Conservation (phyloP, 2,113 vertebrate species). For the Leiothrix lutea region DNA sequence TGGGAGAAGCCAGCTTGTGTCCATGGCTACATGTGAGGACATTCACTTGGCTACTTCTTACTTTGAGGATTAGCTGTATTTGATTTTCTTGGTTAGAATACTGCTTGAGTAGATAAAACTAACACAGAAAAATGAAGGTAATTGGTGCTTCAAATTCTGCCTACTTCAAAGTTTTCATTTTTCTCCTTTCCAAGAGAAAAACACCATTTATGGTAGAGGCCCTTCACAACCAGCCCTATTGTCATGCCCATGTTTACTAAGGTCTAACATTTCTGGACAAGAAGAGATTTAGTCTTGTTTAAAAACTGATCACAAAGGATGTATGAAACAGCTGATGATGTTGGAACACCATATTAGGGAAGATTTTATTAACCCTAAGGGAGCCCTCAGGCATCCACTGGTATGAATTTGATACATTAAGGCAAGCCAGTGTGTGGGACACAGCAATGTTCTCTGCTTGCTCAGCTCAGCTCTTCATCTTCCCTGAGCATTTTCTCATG, state of each 20-base stretch:
- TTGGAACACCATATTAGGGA: not conserved
- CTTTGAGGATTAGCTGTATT: not conserved
- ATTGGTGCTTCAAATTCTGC: not conserved
- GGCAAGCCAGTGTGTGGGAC: not conserved
- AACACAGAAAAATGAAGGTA: not conserved
- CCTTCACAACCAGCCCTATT: not conserved
- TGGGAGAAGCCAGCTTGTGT: not conserved
- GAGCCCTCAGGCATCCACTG: not conserved
- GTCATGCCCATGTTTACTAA: not conserved
- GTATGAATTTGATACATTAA: not conserved
- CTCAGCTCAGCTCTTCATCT: not conserved
- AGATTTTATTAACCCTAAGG: not conserved
- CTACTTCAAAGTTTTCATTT: not conserved
- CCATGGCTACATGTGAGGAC: rapidly evolving
- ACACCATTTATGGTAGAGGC: not conserved
- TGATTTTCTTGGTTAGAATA: not conserved
- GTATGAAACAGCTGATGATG: not conserved
- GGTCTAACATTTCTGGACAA: not conserved
- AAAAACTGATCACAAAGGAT: not conserved
- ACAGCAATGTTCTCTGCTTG: not conserved
- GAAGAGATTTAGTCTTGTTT: not conserved
- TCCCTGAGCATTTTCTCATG: not conserved
- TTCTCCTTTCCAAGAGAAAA: not conserved
- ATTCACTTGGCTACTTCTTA: not conserved
- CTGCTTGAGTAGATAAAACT: not conserved